phyloP scores from a whole-genome alignment of 2,113 vertebrate species.

The Lagenorhynchus albirostris region DNA sequence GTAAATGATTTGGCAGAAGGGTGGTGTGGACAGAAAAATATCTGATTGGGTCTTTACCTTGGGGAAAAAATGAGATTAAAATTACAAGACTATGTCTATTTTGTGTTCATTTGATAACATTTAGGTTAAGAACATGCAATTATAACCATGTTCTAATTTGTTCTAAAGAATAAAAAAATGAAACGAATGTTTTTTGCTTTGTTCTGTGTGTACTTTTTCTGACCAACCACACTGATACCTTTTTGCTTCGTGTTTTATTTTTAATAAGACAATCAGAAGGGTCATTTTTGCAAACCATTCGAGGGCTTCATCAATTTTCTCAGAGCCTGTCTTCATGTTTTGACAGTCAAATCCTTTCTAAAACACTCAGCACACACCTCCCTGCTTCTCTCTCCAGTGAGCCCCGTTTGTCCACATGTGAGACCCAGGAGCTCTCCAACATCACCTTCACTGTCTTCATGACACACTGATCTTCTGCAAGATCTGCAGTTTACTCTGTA shows the following conservation, averaged over 20 bases:
- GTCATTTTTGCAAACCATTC: not conserved
- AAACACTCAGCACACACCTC: not conserved
- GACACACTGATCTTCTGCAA: not conserved
- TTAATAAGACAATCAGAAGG: conserved; percentile 3
- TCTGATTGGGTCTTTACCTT: not conserved
- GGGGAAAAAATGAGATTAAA: not conserved
- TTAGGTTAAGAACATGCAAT: not conserved
- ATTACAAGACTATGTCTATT: not conserved
- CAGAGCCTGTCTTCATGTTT: not conserved
- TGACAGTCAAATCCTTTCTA: not conserved
- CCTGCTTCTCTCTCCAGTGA: not conserved
- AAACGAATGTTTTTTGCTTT: not conserved
- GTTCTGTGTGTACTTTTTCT: not conserved
- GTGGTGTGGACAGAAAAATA: not conserved
- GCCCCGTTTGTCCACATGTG: too few relatives aligned
- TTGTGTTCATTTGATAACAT: not conserved
- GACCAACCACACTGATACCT: not conserved
- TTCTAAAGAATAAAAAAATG: not conserved
- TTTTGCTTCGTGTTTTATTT: not conserved
- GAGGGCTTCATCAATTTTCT: not conserved
- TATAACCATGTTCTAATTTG: not conserved
- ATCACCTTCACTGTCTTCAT: not conserved
- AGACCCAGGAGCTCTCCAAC: not conserved
- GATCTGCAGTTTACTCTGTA: not conserved
- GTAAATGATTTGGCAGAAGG: not conserved